Conservation (phyloP, 2,797 vertebrate genomes). For the Chaetodon trifasciatus region DNA sequence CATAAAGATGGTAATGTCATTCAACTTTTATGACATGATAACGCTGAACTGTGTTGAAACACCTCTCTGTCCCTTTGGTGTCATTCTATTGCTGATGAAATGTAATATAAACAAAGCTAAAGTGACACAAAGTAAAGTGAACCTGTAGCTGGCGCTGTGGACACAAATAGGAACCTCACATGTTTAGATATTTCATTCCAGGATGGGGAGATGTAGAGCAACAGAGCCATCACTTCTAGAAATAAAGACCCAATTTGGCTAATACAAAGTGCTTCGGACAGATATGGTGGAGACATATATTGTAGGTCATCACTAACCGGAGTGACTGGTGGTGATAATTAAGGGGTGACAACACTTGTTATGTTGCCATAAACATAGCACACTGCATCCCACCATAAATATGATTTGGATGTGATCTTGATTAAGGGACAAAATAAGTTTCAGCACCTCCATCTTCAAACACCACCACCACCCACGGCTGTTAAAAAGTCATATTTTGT, state of each 20-base stretch:
- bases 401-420: slow-evolving; percentile 27
- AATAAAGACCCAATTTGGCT: slow-evolving; percentile 48
- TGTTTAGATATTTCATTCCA: slow-evolving; percentile 55
- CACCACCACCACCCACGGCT: slow-evolving; percentile 33
- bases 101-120: slow-evolving; percentile 32
- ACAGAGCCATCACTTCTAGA: slow-evolving; percentile 43
- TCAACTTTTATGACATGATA: slow-evolving; percentile 61
- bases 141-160: slow-evolving; percentile 52
- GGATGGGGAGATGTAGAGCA: slow-evolving; percentile 36
- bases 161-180: slow-evolving; percentile 44
- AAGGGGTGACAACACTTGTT: slow-evolving; percentile 13
- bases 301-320: slow-evolving; percentile 30
- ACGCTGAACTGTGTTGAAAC: slow-evolving; percentile 44
- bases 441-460: slow-evolving; percentile 33
- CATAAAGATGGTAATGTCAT: slow-evolving; percentile 61
- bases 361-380: slow-evolving; percentile 23
- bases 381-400: slow-evolving; percentile 12
- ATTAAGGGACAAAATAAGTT: slow-evolving; percentile 32
- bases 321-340: slow-evolving; percentile 47
- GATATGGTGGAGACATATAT: slow-evolving; percentile 19
- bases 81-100: slow-evolving; percentile 56
- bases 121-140: slow-evolving; percentile 50
- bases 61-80: slow-evolving; percentile 36
- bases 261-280: slow-evolving; percentile 67
- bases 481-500: slow-evolving; percentile 28